These are phyloP conservation scores for Nephotettix cincticeps DNA, from an alignment of 1,140 invertebrate genomes.

Conservation along the genomic window DNA sequence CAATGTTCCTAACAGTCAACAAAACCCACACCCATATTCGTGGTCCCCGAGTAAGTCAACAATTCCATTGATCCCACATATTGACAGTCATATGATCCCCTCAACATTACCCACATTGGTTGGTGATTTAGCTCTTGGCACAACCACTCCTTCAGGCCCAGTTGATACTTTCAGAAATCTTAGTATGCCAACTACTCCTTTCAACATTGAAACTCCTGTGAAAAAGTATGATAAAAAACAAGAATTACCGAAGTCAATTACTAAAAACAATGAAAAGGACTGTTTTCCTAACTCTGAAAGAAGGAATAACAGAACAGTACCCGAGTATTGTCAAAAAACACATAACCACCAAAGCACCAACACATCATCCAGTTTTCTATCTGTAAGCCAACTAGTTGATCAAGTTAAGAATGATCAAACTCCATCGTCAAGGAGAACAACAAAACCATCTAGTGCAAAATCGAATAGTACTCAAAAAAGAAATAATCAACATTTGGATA, in stretches of 20 bases:
- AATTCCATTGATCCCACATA: conserved; percentile 36
- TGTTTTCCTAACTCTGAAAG: neutral
- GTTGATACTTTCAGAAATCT: conserved; percentile 22
- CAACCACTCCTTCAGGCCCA: conserved; percentile 36
- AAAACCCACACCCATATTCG: conserved; percentile 35
- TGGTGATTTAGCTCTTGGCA: conserved; percentile 45
- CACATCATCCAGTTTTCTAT: conserved; percentile 51
- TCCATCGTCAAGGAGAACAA: conserved; percentile 23
- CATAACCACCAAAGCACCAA: conserved; percentile 32
- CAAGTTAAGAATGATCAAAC: conserved; percentile 54
- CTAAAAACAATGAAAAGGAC: neutral
- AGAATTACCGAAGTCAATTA: neutral
- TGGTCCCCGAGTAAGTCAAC: conserved; percentile 40
- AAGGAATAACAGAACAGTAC: neutral
- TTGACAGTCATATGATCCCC: conserved; percentile 40
- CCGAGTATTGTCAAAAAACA: conserved; percentile 26
- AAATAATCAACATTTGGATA: neutral
- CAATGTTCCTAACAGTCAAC: neutral
- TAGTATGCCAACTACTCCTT: neutral
- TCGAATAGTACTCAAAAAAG: neutral
- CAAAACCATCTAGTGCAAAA: conserved; percentile 17
- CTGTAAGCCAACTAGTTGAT: conserved; percentile 65
- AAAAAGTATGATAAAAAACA: conserved; percentile 14
- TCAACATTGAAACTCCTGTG: neutral
- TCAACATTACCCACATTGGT: conserved; percentile 46